Percentiles rank a stretch among this genome's conserved stretches.
phyloP scores from a whole-genome alignment of 1,140 invertebrate genomes.

The Drosophila baimaii region DNA sequence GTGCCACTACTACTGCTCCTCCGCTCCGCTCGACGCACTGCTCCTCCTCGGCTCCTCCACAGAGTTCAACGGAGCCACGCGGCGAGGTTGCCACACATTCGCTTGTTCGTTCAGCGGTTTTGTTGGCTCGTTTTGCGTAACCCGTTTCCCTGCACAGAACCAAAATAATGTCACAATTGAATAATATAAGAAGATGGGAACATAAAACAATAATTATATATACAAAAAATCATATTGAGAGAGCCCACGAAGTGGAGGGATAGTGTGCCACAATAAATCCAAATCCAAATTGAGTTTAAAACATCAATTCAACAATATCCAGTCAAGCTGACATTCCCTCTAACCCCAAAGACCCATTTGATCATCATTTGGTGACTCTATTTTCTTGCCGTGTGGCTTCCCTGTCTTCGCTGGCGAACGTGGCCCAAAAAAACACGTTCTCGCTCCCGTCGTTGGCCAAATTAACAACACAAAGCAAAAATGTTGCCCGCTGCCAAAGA shows the following conservation, averaged over 20 bases:
- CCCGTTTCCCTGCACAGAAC: slow-evolving; percentile 41
- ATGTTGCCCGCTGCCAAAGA: slow-evolving; percentile 56
- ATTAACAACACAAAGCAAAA: slow-evolving; percentile 50
- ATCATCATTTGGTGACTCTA: neutral
- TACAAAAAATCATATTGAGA: neutral
- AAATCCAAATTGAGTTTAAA: too few relatives aligned
- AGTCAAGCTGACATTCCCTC: neutral
- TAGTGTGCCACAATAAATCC: too few relatives aligned
- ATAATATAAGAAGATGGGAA: neutral
- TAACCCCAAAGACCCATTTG: neutral
- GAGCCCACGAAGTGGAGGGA: neutral
- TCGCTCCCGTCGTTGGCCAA: slow-evolving; percentile 59
- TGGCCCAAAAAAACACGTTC: slow-evolving; percentile 52
- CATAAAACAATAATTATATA: neutral
- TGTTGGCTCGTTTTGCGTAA: slow-evolving; percentile 44
- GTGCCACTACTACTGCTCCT: slow-evolving; percentile 13
- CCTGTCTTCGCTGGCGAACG: slow-evolving; percentile 14
- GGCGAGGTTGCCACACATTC: slow-evolving; percentile 45
- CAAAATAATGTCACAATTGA: neutral
- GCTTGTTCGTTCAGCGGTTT: slow-evolving; percentile 3
- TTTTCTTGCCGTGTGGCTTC: slow-evolving; percentile 21
- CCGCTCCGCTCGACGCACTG: slow-evolving; percentile 11
- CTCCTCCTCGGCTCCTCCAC: neutral
- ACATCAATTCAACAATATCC: too few relatives aligned
- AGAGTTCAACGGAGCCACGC: slow-evolving; percentile 40